These are phyloP conservation scores for Gambusia yucatana DNA, from an alignment of 2,797 vertebrate genomes.

Conservation along the genomic window DNA sequence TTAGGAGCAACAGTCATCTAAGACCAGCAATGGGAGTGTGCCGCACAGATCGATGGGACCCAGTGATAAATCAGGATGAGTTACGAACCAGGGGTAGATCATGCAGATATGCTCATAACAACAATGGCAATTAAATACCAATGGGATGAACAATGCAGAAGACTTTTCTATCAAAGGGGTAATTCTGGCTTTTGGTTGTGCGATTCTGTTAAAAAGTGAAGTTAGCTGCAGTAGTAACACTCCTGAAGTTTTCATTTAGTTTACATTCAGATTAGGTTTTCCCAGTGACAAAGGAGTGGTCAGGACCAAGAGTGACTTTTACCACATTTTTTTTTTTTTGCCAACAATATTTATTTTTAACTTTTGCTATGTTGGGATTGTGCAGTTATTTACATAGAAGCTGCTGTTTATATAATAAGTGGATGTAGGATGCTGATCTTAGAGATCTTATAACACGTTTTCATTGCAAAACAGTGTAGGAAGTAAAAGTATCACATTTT, in stretches of 20 bases:
- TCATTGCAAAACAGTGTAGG: background rate
- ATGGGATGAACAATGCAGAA: background rate
- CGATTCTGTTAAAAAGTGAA: background rate
- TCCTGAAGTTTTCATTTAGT: background rate
- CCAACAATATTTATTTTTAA: background rate
- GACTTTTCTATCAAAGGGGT: background rate
- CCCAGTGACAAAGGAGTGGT: background rate
- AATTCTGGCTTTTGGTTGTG: background rate
- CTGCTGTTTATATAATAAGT: background rate
- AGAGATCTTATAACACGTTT: background rate
- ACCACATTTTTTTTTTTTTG: background rate
- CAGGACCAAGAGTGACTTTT: background rate
- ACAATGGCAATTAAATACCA: conserved; percentile 19
- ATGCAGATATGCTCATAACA: conserved; percentile 7
- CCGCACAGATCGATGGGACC: conserved; percentile 53
- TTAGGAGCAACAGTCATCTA: conserved; percentile 49
- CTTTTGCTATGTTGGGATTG: background rate
- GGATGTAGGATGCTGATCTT: background rate
- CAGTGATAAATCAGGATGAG: conserved; percentile 44
- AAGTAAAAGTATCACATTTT: background rate
- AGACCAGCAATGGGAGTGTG: conserved; percentile 50
- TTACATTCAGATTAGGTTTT: background rate
- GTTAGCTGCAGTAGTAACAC: background rate
- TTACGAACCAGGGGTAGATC: conserved; percentile 12
- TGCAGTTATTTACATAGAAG: background rate